A percentile compares a stretch with the other conserved stretches of the same genome.
These are phyloP conservation scores for Ictalurus punctatus DNA, from an alignment of 2,113 vertebrate genomes.

Conservation along the genomic window DNA sequence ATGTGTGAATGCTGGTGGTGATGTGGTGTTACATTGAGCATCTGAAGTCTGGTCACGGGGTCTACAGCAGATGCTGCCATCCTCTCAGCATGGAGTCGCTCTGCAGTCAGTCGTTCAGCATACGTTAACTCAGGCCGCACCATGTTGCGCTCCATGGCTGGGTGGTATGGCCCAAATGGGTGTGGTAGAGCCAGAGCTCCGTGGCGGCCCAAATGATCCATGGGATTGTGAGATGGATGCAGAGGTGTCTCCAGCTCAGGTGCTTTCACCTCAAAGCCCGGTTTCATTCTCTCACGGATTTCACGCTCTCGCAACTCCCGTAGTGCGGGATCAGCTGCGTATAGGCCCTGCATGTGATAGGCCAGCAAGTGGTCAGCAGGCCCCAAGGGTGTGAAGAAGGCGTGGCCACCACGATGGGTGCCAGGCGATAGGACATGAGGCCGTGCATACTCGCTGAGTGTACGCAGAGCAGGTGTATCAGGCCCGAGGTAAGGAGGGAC, in stretches of 20 bases:
- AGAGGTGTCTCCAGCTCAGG: conserved; percentile 86
- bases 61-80: conserved; percentile 94
- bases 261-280: conserved; percentile 94
- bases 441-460: conserved; percentile 95
- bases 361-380: conserved; percentile 90
- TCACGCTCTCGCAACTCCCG: conserved; percentile 91
- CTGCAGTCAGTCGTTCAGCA: conserved; percentile 91
- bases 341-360: conserved; percentile 95
- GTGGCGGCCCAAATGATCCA: conserved; percentile 95
- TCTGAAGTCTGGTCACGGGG: conserved; percentile 89
- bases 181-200: conserved; percentile 90
- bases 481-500: conserved; percentile 96
- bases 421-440: conserved; percentile 97
- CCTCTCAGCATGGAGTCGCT: conserved; percentile 92
- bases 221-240: conserved; percentile 89
- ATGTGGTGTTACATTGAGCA: conserved; percentile 98
- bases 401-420: conserved; percentile 86
- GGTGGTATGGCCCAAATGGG: conserved; percentile 90
- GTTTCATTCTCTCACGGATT: conserved; percentile 95
- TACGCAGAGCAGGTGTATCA: conserved; percentile 91
- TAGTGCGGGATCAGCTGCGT: conserved; percentile 87
- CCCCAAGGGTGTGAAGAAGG: conserved; percentile 92
- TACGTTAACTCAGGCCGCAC: conserved; percentile 93
- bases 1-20: conserved; percentile 99
- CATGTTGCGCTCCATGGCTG: conserved; percentile 89